Evolutionary conservation across 2,888 invertebrate genomes (phyloP), one percentile per base, ranked within the genome.

Genomic region (Orgyia antiqua): DNA sequence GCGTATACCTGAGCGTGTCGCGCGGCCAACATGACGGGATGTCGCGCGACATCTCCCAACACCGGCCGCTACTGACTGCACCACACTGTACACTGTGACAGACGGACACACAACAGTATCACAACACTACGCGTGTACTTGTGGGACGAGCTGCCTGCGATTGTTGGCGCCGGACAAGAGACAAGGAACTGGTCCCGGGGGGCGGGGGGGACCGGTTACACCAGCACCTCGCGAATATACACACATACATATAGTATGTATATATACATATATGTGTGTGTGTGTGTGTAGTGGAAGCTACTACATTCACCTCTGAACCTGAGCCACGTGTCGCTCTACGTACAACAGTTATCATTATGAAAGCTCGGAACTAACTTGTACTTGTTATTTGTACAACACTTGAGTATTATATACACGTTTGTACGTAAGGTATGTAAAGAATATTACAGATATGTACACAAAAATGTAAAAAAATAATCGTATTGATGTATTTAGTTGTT

Each of bases 1-100:
- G n/a, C n/a, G n/a, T n/a, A n/a, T n/a, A n/a, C n/a, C n/a, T n/a
- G n/a, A n/a, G n/a, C 78, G 51, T 64, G 74, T 69, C 78, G 77
- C 36, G 65, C 63, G 52, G 69, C 76, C 66, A 73, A 59, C 78
- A 77, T 77, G 26, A 26, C 29, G 53, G 59, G 70, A 68, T 68
- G 56, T 49, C 70, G 60, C 44, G 46, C 58, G 1, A 11, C 24
- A 24, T 12, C 4, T 11, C 11, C 3, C 23, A 23, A 27, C 19
- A 23, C 30, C 17, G 4, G 9, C n/a, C n/a, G n/a, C n/a, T n/a
- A n/a, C n/a, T n/a, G n/a, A n/a, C n/a, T n/a, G 9, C 20, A n/a
- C 20, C 20, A 34, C 27, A 25, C 27, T 25, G 15, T 25, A 43
- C 30, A 26, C 34, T 13, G 4, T 10, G 8, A 24, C 13, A 3